phyloP scores from a whole-genome alignment of 1,140 invertebrate genomes.

The Schmidtea mediterranea region DNA sequence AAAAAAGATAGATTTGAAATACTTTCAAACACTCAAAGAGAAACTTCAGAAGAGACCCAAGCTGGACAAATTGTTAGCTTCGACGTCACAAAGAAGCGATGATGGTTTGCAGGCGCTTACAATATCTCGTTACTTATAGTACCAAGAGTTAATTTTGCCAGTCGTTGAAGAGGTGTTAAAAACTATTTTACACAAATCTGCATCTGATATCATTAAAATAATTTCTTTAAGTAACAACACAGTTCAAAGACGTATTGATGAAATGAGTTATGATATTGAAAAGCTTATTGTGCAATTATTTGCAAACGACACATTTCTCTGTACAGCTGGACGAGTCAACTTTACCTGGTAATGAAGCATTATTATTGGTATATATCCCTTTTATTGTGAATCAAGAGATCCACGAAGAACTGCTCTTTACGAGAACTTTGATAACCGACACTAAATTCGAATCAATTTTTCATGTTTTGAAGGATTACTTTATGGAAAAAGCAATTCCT shows the following conservation, averaged over 20 bases:
- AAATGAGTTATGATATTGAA: neutral
- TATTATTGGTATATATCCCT: neutral
- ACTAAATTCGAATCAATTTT: conserved; percentile 10
- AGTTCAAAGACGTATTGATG: neutral
- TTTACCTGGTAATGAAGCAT: neutral
- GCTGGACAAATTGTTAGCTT: too few relatives aligned
- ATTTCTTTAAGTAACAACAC: conserved; percentile 1
- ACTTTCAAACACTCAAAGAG: too few relatives aligned
- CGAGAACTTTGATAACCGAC: conserved; percentile 8
- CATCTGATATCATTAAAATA: neutral
- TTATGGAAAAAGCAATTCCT: conserved; percentile 12
- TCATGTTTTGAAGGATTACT: conserved; percentile 13
- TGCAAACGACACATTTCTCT: neutral
- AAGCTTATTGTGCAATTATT: neutral
- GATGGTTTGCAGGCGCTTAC: neutral
- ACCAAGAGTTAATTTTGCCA: neutral
- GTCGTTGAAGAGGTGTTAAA: neutral
- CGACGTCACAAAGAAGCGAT: neutral
- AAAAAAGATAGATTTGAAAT: too few relatives aligned
- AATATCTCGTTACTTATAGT: neutral
- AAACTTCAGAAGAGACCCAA: too few relatives aligned
- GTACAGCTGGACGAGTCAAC: neutral
- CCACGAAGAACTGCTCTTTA: conserved; percentile 8
- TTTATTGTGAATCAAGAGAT: conserved; percentile 1
- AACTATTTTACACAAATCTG: too few relatives aligned